These are phyloP conservation scores for Crocuta crocuta DNA, from an alignment of 2,113 vertebrate genomes.

Conservation along the genomic window DNA sequence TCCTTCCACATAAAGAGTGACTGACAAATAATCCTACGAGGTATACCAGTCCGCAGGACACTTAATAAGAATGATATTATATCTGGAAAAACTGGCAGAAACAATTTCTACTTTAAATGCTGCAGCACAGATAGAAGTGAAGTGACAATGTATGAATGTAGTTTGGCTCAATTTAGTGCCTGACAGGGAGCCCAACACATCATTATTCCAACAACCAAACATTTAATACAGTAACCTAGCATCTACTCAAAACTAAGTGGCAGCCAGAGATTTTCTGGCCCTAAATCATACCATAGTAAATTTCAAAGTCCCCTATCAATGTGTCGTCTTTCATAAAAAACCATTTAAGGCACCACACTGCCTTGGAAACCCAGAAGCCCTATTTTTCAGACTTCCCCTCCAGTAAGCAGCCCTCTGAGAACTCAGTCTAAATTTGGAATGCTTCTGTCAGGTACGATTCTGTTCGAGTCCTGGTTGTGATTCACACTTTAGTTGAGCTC, in stretches of 20 bases:
- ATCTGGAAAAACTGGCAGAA: not conserved
- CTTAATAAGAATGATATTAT: not conserved
- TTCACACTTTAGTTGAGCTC: not conserved
- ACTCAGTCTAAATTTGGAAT: not conserved
- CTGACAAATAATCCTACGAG: not conserved
- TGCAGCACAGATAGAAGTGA: not conserved
- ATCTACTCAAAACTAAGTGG: constrained; percentile 15
- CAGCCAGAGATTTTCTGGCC: constrained; percentile 31
- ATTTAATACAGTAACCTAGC: not conserved
- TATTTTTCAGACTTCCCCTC: not conserved
- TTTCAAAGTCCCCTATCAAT: not conserved
- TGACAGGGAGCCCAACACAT: not conserved
- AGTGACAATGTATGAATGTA: not conserved
- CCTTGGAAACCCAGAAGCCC: not conserved
- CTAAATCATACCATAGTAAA: not conserved
- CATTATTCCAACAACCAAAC: constrained; percentile 18
- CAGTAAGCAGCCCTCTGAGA: not conserved
- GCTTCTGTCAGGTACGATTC: not conserved
- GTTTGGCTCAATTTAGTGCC: not conserved
- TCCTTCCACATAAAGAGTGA: not conserved
- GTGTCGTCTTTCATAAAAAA: constrained; percentile 32
- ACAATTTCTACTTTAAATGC: not conserved
- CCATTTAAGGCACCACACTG: not conserved
- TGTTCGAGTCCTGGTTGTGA: not conserved
- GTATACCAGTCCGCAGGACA: not conserved